phyloP scores from a whole-genome alignment of 2,888 invertebrate species.

The Erebia aethiops region DNA sequence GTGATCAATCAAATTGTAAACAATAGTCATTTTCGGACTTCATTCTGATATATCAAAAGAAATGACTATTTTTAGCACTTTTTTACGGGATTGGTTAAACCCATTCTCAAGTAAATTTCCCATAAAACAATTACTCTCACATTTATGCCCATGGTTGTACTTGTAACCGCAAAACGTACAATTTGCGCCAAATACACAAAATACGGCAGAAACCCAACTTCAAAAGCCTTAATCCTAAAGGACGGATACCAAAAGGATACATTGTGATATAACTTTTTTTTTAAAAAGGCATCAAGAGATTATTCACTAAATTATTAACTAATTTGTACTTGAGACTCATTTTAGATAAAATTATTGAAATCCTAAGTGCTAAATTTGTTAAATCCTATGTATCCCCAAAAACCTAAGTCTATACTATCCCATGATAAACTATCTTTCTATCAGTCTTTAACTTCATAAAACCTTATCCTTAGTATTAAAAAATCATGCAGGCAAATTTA shows the following conservation, averaged over 20 bases:
- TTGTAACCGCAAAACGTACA: slow-evolving; percentile 6
- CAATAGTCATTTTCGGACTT: neutral
- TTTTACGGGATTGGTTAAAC: neutral
- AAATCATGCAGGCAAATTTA: too few species aligned
- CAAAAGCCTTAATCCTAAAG: slow-evolving; percentile 16
- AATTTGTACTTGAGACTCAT: neutral
- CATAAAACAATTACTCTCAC: slow-evolving; percentile 13
- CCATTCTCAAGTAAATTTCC: neutral
- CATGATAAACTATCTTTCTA: neutral
- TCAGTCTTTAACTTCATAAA: too few species aligned
- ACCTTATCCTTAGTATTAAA: too few species aligned
- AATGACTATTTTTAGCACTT: neutral
- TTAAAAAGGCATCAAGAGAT: neutral
- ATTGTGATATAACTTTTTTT: neutral
- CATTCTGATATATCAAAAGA: neutral
- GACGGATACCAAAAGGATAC: slow-evolving; percentile 29
- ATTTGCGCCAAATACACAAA: slow-evolving; percentile 15
- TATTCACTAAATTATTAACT: neutral
- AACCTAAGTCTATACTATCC: neutral
- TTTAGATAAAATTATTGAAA: too few species aligned
- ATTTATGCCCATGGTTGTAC: slow-evolving; percentile 14
- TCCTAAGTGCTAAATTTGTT: too few species aligned
- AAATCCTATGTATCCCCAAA: too few species aligned
- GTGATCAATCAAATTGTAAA: neutral
- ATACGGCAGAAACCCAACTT: slow-evolving; percentile 18